Evolutionary conservation across 1,140 invertebrate genomes (phyloP).

Genomic region (Rhysida immarginata): DNA sequence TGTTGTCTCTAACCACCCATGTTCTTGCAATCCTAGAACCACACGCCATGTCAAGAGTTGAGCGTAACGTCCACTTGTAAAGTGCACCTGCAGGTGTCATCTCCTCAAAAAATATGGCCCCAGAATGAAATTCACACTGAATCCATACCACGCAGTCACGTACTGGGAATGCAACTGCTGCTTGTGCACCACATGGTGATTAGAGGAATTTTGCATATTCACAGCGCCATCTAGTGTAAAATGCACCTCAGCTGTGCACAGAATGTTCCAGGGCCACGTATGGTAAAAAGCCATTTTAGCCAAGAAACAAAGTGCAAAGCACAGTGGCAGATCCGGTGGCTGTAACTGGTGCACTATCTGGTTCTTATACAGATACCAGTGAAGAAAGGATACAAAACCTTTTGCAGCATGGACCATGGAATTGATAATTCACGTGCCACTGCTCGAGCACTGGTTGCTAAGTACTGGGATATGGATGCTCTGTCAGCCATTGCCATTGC

Average conservation of each 20-base stretch:
- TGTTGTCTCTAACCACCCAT: conserved; percentile 1
- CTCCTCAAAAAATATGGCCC: not conserved
- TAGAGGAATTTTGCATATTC: conserved; percentile 1
- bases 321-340: not conserved
- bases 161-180: conserved; percentile 2
- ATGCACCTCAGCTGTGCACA: not conserved
- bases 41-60: conserved; percentile 1
- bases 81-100: not conserved
- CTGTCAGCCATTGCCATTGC: conserved; percentile 5
- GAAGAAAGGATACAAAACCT: not conserved
- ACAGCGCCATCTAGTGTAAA: conserved; percentile 4
- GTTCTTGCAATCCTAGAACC: conserved; percentile 6
- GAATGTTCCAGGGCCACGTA: conserved; percentile 4
- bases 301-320: conserved; percentile 1
- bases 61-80: not conserved
- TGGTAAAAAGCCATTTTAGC: not conserved
- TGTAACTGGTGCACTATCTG: conserved; percentile 3
- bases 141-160: conserved; percentile 4
- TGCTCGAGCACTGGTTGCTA: conserved; percentile 1
- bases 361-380: conserved; percentile 9
- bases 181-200: not conserved
- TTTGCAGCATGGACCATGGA: conserved; percentile 2
- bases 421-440: conserved; percentile 3
- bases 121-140: conserved; percentile 7
- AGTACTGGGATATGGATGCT: not conserved